Evolutionary conservation across 2,888 invertebrate species (phyloP).

Genomic region (Cactoblastis cactorum): DNA sequence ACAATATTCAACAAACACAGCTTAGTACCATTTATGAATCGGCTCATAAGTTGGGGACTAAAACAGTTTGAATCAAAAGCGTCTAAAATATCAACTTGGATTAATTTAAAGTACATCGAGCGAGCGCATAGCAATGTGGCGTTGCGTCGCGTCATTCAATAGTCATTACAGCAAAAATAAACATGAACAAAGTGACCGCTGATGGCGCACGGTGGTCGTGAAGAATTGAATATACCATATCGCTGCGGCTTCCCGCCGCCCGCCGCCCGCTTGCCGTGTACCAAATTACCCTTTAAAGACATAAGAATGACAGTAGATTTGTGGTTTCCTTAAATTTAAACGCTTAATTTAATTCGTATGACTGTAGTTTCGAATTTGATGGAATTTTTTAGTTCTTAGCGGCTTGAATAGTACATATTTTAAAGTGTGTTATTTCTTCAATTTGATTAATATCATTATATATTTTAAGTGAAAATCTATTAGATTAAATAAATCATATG

Average conservation of each 20-base stretch:
- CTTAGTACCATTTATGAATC: too few species aligned
- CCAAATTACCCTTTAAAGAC: constrained; percentile 33
- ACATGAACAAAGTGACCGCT: constrained; percentile 28
- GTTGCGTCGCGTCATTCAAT: constrained; percentile 1
- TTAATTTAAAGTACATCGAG: not conserved
- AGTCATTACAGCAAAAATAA: constrained; percentile 5
- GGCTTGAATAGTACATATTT: too few species aligned
- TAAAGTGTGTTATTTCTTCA: too few species aligned
- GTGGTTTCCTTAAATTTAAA: constrained; percentile 22
- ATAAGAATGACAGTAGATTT: constrained; percentile 13
- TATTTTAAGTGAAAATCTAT: too few species aligned
- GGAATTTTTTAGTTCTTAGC: not conserved
- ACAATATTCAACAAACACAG: too few species aligned
- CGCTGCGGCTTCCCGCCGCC: constrained; percentile 51
- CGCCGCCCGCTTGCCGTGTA: constrained; percentile 40
- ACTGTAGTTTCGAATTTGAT: constrained; percentile 12
- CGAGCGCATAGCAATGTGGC: not conserved
- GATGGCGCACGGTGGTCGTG: constrained; percentile 40
- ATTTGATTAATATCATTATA: too few species aligned
- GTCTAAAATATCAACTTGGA: not conserved
- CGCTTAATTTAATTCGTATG: constrained; percentile 12
- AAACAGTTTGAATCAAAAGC: too few species aligned
- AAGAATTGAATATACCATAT: constrained; percentile 56
- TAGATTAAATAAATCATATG: too few species aligned
- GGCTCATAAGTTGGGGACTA: too few species aligned